These are phyloP conservation scores for Ptychobarbus kaznakovi DNA, from an alignment of 2,797 vertebrate genomes.

Conservation along the genomic window DNA sequence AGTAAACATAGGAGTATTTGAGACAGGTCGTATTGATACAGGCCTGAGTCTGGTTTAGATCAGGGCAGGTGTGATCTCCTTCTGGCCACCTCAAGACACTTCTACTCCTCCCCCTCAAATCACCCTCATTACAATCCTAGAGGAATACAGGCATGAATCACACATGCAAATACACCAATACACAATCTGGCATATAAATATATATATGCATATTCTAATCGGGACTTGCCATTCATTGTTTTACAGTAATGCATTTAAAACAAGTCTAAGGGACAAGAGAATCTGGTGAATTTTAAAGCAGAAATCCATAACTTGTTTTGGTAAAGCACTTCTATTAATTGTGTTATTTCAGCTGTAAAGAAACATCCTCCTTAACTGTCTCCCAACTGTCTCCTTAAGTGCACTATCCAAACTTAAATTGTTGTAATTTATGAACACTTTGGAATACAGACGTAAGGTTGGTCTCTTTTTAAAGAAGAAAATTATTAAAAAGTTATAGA, in stretches of 20 bases:
- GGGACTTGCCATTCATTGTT: background rate
- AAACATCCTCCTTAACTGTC: background rate
- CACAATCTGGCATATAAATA: background rate
- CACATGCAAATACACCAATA: background rate
- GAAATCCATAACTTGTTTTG: background rate
- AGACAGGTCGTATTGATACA: conserved; percentile 86
- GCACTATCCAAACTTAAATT: no score
- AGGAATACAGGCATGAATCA: conserved; percentile 37
- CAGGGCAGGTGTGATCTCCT: conserved; percentile 76
- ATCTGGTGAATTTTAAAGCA: background rate
- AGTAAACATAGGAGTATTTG: conserved; percentile 84
- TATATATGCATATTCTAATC: background rate
- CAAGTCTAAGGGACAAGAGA: background rate
- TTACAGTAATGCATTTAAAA: background rate
- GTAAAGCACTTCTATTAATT: background rate
- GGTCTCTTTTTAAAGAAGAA: no score
- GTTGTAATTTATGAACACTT: no score
- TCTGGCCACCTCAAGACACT: conserved; percentile 75
- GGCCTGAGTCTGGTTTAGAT: conserved; percentile 77
- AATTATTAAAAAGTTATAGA: no score
- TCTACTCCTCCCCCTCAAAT: conserved; percentile 76
- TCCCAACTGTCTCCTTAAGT: no score
- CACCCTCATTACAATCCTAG: conserved; percentile 79
- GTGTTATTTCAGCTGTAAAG: background rate
- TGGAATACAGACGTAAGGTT: no score